Conservation (phyloP, 2,113 vertebrate species). For the Tragelaphus scriptus region DNA sequence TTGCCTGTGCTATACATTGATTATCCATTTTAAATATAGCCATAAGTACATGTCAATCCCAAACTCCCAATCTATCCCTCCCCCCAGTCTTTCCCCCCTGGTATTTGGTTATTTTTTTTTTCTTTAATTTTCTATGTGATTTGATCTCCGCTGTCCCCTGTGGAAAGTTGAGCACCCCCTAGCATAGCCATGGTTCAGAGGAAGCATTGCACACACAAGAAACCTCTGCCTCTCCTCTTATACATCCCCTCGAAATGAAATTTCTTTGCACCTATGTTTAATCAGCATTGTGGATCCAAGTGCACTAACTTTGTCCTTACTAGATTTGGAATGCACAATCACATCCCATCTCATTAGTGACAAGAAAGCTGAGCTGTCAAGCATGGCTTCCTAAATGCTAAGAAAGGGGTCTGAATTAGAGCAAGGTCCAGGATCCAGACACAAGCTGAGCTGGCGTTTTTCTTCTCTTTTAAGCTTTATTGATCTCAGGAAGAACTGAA, state of each 20-base stretch:
- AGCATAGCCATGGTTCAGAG: conserved; percentile 16
- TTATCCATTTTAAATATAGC: background rate
- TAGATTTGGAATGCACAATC: conserved; percentile 2
- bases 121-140: background rate
- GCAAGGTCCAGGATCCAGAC: background rate
- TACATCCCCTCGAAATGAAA: background rate
- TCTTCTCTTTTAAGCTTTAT: conserved; percentile 65
- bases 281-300: background rate
- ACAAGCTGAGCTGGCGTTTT: conserved; percentile 54
- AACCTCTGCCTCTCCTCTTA: background rate
- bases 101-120: background rate
- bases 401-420: background rate
- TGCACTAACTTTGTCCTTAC: background rate
- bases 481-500: conserved; percentile 60
- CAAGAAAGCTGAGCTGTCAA: conserved; percentile 35
- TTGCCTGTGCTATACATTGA: background rate
- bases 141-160: conserved; percentile 28
- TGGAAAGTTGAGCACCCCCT: background rate
- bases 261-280: background rate
- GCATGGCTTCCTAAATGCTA: background rate
- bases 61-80: background rate
- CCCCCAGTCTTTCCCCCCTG: background rate
- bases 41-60: background rate
- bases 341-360: conserved; percentile 60
- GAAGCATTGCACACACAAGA: background rate